These are phyloP conservation scores for Nematolebias whitei DNA, from an alignment of 2,113 vertebrate genomes.

Conservation along the genomic window DNA sequence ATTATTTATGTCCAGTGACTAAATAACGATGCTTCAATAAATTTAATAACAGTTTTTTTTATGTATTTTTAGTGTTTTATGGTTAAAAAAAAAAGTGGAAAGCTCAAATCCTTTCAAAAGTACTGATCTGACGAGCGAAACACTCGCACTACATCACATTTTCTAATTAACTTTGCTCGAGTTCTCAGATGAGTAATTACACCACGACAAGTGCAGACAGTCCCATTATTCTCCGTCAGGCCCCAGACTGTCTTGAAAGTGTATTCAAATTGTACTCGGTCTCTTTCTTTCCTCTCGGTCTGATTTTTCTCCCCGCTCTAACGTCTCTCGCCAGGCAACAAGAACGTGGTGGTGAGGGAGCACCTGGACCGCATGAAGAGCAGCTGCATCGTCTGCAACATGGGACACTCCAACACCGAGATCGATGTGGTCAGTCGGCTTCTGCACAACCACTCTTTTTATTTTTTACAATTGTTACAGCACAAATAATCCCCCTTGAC, in stretches of 20 bases:
- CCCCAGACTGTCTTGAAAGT: neutral
- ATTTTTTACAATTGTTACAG: no score
- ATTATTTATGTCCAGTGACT: no score
- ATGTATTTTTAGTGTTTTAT: neutral
- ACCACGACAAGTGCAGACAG: neutral
- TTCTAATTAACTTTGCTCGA: constrained; percentile 15
- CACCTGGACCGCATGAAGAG: constrained; percentile 98
- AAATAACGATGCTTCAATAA: no score
- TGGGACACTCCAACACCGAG: constrained; percentile 99
- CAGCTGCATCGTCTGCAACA: constrained; percentile 97
- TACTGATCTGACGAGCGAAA: neutral
- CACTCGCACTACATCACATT: neutral
- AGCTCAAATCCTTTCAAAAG: neutral
- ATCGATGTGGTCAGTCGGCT: constrained; percentile 91
- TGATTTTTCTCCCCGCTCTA: no score
- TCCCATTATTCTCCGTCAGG: neutral
- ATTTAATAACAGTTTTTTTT: no score
- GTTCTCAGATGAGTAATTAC: constrained; percentile 12
- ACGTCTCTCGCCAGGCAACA: constrained; percentile 91
- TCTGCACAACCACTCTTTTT: no score
- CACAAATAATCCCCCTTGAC: neutral
- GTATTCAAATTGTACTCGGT: no score
- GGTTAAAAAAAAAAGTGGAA: neutral
- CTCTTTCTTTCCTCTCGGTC: no score
- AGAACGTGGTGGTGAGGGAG: constrained; percentile 96